Conservation (phyloP, 2,113 vertebrate genomes). For the Eira barbara region DNA sequence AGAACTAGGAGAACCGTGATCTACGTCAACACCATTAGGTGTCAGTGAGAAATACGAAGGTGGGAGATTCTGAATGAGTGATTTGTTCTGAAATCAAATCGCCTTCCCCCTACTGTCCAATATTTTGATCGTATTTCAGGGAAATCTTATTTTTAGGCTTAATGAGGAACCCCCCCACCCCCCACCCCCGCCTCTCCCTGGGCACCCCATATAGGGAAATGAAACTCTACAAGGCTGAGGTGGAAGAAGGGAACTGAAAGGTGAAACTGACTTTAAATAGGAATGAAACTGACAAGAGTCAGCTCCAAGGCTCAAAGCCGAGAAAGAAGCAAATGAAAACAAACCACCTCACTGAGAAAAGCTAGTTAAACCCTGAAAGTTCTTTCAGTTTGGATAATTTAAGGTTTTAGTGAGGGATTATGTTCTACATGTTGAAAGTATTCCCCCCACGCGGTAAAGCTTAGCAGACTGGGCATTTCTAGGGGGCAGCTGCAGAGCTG, state of each 20-base stretch:
- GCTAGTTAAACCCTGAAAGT: constrained; percentile 21
- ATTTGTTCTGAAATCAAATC: not conserved
- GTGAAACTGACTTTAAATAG: constrained; percentile 77
- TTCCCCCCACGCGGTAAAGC: not conserved
- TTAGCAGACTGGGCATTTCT: not conserved
- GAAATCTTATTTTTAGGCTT: constrained; percentile 33
- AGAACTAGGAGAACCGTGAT: not conserved
- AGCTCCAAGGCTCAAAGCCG: constrained; percentile 52
- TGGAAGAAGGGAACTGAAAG: constrained; percentile 72
- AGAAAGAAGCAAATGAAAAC: constrained; percentile 70
- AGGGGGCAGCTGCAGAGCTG: not conserved
- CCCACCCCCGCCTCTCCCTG: not conserved
- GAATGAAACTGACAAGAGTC: constrained; percentile 69
- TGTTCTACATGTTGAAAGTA: constrained; percentile 35
- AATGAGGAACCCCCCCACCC: not conserved
- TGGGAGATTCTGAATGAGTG: not conserved
- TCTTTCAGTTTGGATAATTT: constrained; percentile 64
- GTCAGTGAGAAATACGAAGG: not conserved
- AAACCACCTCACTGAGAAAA: constrained; percentile 63
- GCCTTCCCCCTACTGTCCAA: not conserved
- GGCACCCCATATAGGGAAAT: constrained; percentile 51
- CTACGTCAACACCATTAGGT: not conserved
- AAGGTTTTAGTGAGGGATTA: constrained; percentile 55
- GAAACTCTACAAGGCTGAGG: constrained; percentile 59
- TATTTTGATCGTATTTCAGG: not conserved